Conservation (phyloP, 1,140 invertebrate genomes). For the Eulimnadia texana region DNA sequence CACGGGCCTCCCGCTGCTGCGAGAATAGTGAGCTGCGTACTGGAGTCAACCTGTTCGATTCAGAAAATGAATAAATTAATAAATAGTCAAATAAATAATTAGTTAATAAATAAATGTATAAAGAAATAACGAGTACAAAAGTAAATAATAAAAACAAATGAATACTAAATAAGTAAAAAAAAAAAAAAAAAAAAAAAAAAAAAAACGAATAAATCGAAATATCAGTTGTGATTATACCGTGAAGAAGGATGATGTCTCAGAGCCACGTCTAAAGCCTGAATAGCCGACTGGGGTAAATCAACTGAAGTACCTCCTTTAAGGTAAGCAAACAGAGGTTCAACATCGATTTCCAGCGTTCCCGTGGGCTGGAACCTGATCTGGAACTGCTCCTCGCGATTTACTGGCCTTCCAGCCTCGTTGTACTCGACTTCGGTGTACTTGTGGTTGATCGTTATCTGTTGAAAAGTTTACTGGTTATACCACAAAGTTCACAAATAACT, state of each 20-base stretch:
- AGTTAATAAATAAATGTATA: no score
- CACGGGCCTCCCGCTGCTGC: neutral
- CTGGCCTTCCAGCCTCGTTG: slow-evolving; percentile 29
- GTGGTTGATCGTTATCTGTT: neutral
- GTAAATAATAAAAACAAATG: no score
- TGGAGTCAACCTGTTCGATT: neutral
- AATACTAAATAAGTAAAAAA: neutral
- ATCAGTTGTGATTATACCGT: slow-evolving; percentile 7
- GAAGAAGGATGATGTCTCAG: slow-evolving; percentile 37
- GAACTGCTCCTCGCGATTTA: slow-evolving; percentile 37
- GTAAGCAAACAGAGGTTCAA: slow-evolving; percentile 37
- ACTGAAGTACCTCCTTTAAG: slow-evolving; percentile 28
- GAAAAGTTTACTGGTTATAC: no score
- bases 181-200: neutral
- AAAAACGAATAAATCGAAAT: neutral
- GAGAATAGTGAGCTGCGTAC: neutral
- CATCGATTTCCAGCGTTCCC: slow-evolving; percentile 28
- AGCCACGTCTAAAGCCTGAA: slow-evolving; percentile 70
- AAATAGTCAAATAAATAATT: neutral
- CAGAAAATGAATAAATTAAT: neutral
- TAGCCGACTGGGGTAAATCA: slow-evolving; percentile 42
- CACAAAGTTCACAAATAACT: no score
- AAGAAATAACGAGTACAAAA: neutral
- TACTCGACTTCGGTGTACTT: slow-evolving; percentile 10
- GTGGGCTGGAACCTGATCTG: slow-evolving; percentile 37